Percentiles rank a stretch among this genome's conserved stretches.
These are phyloP conservation scores for Laterallus jamaicensis DNA, from an alignment of 2,113 vertebrate species.

Conservation along the genomic window DNA sequence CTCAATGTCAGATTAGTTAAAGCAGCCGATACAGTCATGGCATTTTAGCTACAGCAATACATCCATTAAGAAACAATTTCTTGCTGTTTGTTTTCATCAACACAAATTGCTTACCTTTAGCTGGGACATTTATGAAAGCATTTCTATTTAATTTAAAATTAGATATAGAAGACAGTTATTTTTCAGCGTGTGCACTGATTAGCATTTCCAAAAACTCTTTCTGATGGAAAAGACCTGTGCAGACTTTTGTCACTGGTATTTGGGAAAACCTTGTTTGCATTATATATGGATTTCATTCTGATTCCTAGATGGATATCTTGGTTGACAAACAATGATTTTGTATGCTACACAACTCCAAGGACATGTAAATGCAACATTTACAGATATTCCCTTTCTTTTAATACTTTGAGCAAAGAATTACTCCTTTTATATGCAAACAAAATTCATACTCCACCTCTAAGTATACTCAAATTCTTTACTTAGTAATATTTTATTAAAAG, in stretches of 20 bases:
- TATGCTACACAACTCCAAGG: not conserved
- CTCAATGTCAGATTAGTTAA: not conserved
- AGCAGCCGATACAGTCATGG: not conserved
- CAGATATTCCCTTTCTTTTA: not conserved
- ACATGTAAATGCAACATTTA: not conserved
- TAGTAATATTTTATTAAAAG: not conserved
- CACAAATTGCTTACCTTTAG: not conserved
- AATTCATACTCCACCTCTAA: not conserved
- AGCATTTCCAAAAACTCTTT: not conserved
- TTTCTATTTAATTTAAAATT: not conserved
- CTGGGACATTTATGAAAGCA: not conserved
- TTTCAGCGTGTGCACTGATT: not conserved
- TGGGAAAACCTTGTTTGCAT: not conserved
- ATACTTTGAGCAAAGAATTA: not conserved
- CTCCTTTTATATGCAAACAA: not conserved
- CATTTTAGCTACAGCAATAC: not conserved
- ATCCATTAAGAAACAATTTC: not conserved
- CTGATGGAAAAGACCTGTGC: not conserved
- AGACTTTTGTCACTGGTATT: not conserved
- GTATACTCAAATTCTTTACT: not conserved
- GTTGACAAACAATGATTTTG: not conserved
- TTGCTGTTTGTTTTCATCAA: not conserved
- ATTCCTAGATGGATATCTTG: not conserved
- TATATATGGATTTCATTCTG: not conserved
- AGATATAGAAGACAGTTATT: not conserved